Evolutionary conservation across 2,797 vertebrate genomes (phyloP).

Genomic region (Ficedula albicollis): DNA sequence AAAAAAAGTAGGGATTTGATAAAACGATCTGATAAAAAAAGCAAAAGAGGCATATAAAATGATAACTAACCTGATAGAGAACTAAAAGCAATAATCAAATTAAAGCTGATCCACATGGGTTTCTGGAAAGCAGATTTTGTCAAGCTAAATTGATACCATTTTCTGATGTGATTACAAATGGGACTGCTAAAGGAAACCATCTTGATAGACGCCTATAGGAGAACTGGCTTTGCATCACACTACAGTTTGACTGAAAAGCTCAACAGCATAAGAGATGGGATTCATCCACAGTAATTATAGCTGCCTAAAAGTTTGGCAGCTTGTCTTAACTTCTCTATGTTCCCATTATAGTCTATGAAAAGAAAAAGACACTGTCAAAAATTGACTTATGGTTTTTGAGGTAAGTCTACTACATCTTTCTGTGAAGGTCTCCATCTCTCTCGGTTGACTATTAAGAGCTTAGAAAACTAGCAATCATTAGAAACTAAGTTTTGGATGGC

Average conservation of each 20-base stretch:
- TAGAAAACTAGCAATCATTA: not conserved
- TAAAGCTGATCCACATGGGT: conserved; percentile 15
- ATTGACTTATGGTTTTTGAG: not conserved
- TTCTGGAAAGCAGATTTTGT: conserved; percentile 61
- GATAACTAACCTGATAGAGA: conserved; percentile 58
- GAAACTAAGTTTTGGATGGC: not conserved
- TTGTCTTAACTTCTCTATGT: not conserved
- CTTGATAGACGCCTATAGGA: conserved; percentile 13
- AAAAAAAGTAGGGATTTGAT: conserved; percentile 47
- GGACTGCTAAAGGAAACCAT: conserved; percentile 19
- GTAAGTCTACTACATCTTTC: not conserved
- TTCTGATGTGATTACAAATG: conserved; percentile 64
- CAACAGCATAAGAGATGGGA: conserved; percentile 1
- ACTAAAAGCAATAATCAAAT: conserved; percentile 46
- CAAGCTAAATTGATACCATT: conserved; percentile 43
- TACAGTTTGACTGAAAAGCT: conserved; percentile 7
- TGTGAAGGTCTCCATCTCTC: not conserved
- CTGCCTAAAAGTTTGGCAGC: conserved; percentile 20
- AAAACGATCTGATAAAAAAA: conserved; percentile 57
- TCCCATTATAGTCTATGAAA: not conserved
- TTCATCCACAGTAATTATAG: not conserved
- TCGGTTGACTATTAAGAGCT: not conserved
- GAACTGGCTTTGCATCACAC: not conserved
- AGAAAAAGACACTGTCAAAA: not conserved
- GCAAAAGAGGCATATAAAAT: conserved; percentile 5